Conservation (phyloP, 2,113 vertebrate species). For the Acrocephalus arundinaceus region DNA sequence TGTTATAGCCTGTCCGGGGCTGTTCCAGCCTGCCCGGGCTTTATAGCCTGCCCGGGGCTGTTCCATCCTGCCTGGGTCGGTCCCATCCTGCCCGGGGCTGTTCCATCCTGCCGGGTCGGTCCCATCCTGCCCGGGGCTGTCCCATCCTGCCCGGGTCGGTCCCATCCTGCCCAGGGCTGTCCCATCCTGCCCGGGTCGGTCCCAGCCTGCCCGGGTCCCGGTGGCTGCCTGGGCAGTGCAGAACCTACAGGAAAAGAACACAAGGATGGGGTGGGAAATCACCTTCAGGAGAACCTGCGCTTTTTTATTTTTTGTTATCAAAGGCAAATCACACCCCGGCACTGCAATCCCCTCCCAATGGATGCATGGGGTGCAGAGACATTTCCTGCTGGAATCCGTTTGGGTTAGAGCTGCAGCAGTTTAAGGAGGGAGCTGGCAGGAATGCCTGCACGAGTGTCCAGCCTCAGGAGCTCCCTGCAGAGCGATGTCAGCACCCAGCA, state of each 20-base stretch:
- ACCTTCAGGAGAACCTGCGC: neutral
- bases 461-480: neutral
- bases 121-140: no score
- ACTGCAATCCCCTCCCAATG: neutral
- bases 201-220: neutral
- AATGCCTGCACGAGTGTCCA: neutral
- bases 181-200: neutral
- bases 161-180: neutral
- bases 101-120: no score
- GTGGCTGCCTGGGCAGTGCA: rapidly evolving
- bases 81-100: no score
- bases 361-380: rapidly evolving
- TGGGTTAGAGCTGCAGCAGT: neutral
- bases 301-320: neutral
- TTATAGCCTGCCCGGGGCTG: no score
- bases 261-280: neutral
- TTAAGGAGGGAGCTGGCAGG: neutral
- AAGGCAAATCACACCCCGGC: neutral
- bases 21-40: neutral
- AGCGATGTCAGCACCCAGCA: neutral
- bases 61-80: no score
- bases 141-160: no score
- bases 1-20: rapidly evolving
- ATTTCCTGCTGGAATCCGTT: neutral
- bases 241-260: neutral